Evolutionary conservation across 2,797 vertebrate genomes (phyloP), one percentile per base, ranked within the genome.

Genomic region (Macrochelys suwanniensis): DNA sequence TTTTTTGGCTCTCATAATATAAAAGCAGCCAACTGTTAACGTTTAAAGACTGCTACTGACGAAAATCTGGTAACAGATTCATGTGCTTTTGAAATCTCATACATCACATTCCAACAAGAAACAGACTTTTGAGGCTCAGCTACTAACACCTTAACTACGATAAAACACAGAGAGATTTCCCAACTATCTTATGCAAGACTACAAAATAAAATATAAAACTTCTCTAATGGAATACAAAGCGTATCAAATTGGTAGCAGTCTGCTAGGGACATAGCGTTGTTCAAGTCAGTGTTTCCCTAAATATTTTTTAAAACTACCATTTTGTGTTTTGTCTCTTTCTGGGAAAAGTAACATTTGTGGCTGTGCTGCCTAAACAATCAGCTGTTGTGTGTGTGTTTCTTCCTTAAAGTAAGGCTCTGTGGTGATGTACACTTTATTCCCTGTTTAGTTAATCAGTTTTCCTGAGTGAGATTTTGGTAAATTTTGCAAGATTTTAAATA

Each of bases 21-120:
- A 82, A 68, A 57, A 89, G 80, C 89, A 95, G 92, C 88, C 96
- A 97, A 87, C 65, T 95, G 91, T 95, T 95, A 82, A 82, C 82
- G 91, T 85, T 90, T 65, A 82, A 11, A 90, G 87, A 54, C 88
- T 78, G 93, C 96, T 95, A 80, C 96, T 93, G 95, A 68, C 84
- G 84, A 84, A 80, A 90, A 95, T 88, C 54, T 80, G 51, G 54
- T 82, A 37, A 21, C 7, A 68, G 80, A 53, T 42, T 68, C 93
- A 9, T 4, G 25, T 86, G 92, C 78, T 95, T 94, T 90, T 59
- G 37, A 56, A 77, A 31, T 84, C 84, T 83, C 9, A 82, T 28
- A 23, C 93, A 87, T 87, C 83, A 1, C 1, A 2, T 33, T 61
- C 45, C 81, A 16, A 0, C 86, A 31, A 19, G 4, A 56, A 80